Evolutionary conservation across 1,140 invertebrate genomes (phyloP).

Genomic region (Dinoponera quadriceps): DNA sequence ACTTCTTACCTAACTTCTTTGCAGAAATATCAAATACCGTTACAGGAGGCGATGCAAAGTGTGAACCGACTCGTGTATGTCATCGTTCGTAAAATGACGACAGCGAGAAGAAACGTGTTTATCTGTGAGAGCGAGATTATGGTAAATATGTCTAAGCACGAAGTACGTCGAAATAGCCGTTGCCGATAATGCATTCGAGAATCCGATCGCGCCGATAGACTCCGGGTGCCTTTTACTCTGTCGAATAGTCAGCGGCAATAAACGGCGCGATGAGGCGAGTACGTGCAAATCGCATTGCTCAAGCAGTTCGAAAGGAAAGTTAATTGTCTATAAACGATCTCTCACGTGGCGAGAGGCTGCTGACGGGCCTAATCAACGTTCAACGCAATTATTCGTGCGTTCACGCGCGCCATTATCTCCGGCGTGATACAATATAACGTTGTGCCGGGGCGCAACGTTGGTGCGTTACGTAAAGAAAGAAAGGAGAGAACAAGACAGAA

Average conservation of each 20-base stretch:
- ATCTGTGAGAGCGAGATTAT: not conserved
- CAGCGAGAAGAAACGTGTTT: not conserved
- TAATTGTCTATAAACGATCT: conserved; percentile 52
- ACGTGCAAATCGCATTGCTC: conserved; percentile 8
- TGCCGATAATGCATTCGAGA: conserved; percentile 2
- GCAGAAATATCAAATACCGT: no score
- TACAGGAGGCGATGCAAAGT: no score
- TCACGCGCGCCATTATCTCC: conserved; percentile 22
- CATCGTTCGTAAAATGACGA: conserved; percentile 1
- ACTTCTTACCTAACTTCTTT: no score
- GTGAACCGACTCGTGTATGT: not conserved
- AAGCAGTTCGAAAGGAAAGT: conserved; percentile 39
- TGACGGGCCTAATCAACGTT: conserved; percentile 35
- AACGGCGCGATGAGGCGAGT: conserved; percentile 17
- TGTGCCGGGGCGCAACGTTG: not conserved
- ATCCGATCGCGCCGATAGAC: conserved; percentile 9
- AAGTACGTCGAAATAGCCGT: not conserved
- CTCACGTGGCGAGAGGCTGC: conserved; percentile 15
- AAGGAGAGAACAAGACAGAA: no score
- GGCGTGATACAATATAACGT: conserved; percentile 1
- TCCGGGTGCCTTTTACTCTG: not conserved
- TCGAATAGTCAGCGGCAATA: conserved; percentile 10
- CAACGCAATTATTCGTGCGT: conserved; percentile 34
- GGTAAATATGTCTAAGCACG: not conserved
- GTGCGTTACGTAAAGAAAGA: not conserved